These are phyloP conservation scores for Siderastrea siderea DNA, from an alignment of 92 coral and sea anemone species.

Conservation along the genomic window DNA sequence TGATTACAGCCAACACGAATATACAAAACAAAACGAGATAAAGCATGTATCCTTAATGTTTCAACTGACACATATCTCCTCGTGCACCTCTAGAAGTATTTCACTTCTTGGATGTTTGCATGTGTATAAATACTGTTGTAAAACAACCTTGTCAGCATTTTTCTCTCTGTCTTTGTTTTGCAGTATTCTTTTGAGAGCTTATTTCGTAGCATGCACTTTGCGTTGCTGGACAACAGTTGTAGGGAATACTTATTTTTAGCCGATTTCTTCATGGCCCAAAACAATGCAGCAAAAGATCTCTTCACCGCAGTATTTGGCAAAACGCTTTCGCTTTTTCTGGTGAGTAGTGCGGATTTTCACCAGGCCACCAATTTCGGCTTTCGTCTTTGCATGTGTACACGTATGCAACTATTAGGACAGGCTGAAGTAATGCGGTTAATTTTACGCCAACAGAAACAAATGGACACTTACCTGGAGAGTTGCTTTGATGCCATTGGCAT, in stretches of 20 bases:
- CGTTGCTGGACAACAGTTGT: slow-evolving; percentile 95
- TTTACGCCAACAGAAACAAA: slow-evolving; percentile 82
- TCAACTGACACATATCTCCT: too few species aligned
- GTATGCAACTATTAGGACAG: too few species aligned
- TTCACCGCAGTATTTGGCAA: slow-evolving; percentile 97
- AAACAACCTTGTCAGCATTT: too few species aligned
- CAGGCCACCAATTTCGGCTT: neutral
- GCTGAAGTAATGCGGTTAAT: neutral
- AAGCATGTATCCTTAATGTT: too few species aligned
- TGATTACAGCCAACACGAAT: too few species aligned
- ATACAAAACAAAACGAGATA: too few species aligned
- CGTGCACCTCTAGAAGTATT: too few species aligned
- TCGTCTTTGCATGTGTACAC: neutral
- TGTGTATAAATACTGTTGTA: too few species aligned
- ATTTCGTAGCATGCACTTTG: slow-evolving; percentile 97
- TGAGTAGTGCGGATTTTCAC: slow-evolving; percentile 33
- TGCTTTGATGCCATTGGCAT: slow-evolving; percentile 98
- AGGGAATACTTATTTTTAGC: slow-evolving; percentile 92
- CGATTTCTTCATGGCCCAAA: slow-evolving; percentile 96
- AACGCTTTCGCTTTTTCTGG: slow-evolving; percentile 92
- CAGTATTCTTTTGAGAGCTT: slow-evolving; percentile 97
- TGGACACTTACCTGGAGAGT: slow-evolving; percentile 93
- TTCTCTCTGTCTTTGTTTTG: slow-evolving; percentile 12
- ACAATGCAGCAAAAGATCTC: slow-evolving; percentile 86
- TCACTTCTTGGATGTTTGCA: too few species aligned